Percentiles rank a stretch among this genome's conserved stretches.
Conservation (phyloP, 2,113 vertebrate species). For the Erythrocercus mccallii region DNA sequence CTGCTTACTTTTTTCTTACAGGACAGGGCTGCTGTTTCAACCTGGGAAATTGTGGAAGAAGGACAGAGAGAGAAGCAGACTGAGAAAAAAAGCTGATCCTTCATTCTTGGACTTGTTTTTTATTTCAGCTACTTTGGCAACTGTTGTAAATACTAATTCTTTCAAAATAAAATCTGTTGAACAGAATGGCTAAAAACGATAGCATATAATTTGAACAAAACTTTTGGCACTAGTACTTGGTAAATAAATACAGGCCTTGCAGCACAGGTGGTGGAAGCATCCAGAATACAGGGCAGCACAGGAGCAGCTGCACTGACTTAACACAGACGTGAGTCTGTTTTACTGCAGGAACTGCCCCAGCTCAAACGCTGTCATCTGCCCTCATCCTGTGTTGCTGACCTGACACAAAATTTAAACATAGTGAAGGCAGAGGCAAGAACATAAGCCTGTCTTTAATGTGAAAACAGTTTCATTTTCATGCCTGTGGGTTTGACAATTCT, state of each 20-base stretch:
- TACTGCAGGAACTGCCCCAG: not conserved
- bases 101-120: not conserved
- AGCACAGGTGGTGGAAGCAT: not conserved
- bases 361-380: rapidly evolving
- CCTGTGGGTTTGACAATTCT: not conserved
- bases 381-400: rapidly evolving
- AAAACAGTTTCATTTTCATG: not conserved
- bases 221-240: not conserved
- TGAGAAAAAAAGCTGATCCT: not conserved
- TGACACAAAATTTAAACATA: not conserved
- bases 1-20: conserved; percentile 1
- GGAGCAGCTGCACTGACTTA: not conserved
- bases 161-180: not conserved
- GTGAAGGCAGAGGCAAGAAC: not conserved
- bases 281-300: rapidly evolving
- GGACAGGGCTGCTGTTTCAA: conserved; percentile 86
- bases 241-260: not conserved
- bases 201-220: not conserved
- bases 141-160: not conserved
- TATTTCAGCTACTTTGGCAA: not conserved
- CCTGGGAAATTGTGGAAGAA: conserved; percentile 81
- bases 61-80: not conserved
- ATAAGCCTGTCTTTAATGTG: not conserved
- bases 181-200: not conserved
- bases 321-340: rapidly evolving